phyloP scores from a whole-genome alignment of 2,888 invertebrate genomes.

The Parochlus steinenii region DNA sequence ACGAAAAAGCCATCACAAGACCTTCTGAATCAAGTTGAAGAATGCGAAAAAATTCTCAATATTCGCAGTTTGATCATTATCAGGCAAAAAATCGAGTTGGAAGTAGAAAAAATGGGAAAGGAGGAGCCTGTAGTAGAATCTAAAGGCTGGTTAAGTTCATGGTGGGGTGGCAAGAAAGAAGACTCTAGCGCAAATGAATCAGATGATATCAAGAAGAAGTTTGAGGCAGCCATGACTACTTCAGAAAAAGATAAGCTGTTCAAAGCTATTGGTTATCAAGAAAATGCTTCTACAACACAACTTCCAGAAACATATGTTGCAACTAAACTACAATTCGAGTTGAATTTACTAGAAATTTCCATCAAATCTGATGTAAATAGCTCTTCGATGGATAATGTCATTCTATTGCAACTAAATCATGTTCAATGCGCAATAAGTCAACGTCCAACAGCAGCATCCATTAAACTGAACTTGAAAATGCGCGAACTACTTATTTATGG shows the following conservation, averaged over 20 bases:
- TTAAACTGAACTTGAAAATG: conserved; percentile 53
- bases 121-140: conserved; percentile 8
- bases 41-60: conserved; percentile 68
- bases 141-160: conserved; percentile 56
- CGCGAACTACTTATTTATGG: conserved; percentile 54
- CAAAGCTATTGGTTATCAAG: conserved; percentile 91
- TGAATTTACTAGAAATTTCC: conserved; percentile 52
- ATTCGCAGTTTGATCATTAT: conserved; percentile 83
- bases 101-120: conserved; percentile 27
- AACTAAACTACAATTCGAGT: conserved; percentile 54
- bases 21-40: conserved; percentile 36
- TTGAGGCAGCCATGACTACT: conserved; percentile 84
- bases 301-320: conserved; percentile 65
- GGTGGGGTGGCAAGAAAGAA: conserved; percentile 42
- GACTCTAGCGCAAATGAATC: conserved; percentile 31
- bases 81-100: conserved; percentile 75
- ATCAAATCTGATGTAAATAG: conserved; percentile 4
- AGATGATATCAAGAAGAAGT: conserved; percentile 46
- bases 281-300: conserved; percentile 55
- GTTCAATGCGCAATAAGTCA: conserved; percentile 51
- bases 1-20: conserved; percentile 35
- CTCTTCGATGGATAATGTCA: conserved; percentile 27
- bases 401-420: conserved; percentile 43
- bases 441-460: conserved; percentile 58
- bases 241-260: conserved; percentile 88